These are phyloP conservation scores for Brachypalpus laphriformis DNA, from an alignment of 2,888 invertebrate species.

Conservation along the genomic window DNA sequence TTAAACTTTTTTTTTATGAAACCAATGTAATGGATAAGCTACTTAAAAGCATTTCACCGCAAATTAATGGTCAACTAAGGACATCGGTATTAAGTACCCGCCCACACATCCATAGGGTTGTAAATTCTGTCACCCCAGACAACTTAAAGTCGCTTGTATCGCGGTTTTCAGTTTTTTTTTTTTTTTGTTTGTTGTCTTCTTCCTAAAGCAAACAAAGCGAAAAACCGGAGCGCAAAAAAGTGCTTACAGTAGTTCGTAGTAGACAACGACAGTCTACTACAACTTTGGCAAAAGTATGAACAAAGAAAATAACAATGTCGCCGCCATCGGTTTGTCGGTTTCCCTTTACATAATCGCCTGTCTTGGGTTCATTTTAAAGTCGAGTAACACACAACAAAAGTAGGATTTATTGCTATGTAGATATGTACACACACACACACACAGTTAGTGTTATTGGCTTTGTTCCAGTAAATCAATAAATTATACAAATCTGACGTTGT, in stretches of 20 bases:
- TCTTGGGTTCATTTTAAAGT: conserved; percentile 17
- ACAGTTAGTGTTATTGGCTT: background rate
- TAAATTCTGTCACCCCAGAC: conserved; percentile 48
- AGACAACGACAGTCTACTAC: conserved; percentile 44
- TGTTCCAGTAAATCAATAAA: conserved; percentile 32
- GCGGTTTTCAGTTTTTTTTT: conserved; percentile 5
- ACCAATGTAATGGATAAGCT: conserved; percentile 2
- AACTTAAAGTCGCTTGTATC: conserved; percentile 24
- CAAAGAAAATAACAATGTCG: conserved; percentile 25
- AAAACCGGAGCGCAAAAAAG: conserved; percentile 23
- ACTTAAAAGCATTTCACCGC: conserved; percentile 34
- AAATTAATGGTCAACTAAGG: conserved; percentile 28
- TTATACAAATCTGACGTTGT: background rate
- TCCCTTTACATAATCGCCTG: conserved; percentile 50
- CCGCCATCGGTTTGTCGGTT: conserved; percentile 23
- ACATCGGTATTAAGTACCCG: conserved; percentile 13
- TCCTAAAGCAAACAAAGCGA: conserved; percentile 32
- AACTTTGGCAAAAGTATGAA: conserved; percentile 18
- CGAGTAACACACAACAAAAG: conserved; percentile 10
- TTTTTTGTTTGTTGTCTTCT: conserved; percentile 6
- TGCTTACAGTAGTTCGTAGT: conserved; percentile 4
- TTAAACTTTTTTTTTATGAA: too few species aligned
- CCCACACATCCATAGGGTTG: background rate
- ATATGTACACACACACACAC: background rate
- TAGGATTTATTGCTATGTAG: conserved; percentile 33